phyloP scores from a whole-genome alignment of 1,140 invertebrate species.

The Nasonia longicornis region DNA sequence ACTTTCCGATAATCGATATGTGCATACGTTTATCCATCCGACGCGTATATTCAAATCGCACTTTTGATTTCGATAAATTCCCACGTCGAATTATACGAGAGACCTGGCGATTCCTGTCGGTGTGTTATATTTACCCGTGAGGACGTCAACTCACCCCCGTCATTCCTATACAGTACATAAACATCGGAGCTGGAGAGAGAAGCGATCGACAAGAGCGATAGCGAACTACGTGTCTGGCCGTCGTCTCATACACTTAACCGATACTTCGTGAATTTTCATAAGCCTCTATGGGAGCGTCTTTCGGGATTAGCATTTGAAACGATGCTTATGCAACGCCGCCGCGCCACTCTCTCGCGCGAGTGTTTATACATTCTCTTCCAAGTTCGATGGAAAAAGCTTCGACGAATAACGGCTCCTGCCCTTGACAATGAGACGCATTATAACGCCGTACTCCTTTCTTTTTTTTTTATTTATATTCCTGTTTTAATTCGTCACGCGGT shows the following conservation, averaged over 20 bases:
- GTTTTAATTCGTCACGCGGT: neutral
- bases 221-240: no score
- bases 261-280: conserved; percentile 43
- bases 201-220: no score
- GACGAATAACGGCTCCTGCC: neutral
- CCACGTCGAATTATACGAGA: no score
- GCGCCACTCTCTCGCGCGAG: neutral
- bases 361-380: no score
- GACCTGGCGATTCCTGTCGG: no score
- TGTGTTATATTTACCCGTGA: no score
- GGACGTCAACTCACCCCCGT: no score
- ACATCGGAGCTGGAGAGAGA: neutral
- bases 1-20: no score
- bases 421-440: conserved; percentile 5
- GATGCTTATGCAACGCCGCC: conserved; percentile 31
- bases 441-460: conserved; percentile 5
- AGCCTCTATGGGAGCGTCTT: conserved; percentile 26
- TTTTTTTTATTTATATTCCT: neutral
- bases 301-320: conserved; percentile 43
- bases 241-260: neutral
- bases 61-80: no score
- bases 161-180: neutral
- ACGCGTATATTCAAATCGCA: no score
- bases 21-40: no score
- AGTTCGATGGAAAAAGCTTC: no score